Evolutionary conservation across 2,797 vertebrate species (phyloP).

Genomic region (Anguilla marmorata): DNA sequence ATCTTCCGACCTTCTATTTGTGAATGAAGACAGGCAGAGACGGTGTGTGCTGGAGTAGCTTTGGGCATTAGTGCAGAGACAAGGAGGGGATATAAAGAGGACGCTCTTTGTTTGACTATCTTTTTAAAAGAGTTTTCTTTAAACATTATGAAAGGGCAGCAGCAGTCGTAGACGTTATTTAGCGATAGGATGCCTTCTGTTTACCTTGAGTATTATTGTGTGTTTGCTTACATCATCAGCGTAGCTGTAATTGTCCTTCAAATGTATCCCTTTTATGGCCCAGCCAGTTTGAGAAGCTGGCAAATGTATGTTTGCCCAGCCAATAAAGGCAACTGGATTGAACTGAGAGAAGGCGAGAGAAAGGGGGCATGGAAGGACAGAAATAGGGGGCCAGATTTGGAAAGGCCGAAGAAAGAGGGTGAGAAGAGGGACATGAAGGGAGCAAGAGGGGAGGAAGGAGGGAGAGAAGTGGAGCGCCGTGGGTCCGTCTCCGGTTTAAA

Average conservation of each 20-base stretch:
- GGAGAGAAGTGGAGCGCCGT: not conserved
- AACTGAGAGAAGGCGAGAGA: constrained; percentile 11
- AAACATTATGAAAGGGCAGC: constrained; percentile 34
- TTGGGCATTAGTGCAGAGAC: not conserved
- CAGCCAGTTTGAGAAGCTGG: not conserved
- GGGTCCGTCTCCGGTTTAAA: constrained; percentile 44
- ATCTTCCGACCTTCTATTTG: constrained; percentile 47
- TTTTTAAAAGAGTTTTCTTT: not conserved
- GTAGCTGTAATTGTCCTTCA: constrained; percentile 8
- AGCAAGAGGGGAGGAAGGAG: not conserved
- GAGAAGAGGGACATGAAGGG: not conserved
- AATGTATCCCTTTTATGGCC: not conserved
- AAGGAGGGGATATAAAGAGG: not conserved
- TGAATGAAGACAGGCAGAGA: constrained; percentile 39
- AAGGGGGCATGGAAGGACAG: not conserved
- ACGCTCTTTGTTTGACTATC: not conserved
- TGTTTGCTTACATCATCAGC: constrained; percentile 9
- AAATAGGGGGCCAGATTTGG: not conserved
- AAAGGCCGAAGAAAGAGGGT: not conserved
- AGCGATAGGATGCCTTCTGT: not conserved
- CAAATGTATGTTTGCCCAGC: constrained; percentile 22
- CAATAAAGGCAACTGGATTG: constrained; percentile 6
- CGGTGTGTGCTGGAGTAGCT: constrained; percentile 41
- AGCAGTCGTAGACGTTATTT: constrained; percentile 27
- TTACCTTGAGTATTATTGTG: constrained; percentile 5